Evolutionary conservation across 2,113 vertebrate genomes (phyloP), one percentile per base, ranked within the genome.

Genomic region (Piaya cayana): DNA sequence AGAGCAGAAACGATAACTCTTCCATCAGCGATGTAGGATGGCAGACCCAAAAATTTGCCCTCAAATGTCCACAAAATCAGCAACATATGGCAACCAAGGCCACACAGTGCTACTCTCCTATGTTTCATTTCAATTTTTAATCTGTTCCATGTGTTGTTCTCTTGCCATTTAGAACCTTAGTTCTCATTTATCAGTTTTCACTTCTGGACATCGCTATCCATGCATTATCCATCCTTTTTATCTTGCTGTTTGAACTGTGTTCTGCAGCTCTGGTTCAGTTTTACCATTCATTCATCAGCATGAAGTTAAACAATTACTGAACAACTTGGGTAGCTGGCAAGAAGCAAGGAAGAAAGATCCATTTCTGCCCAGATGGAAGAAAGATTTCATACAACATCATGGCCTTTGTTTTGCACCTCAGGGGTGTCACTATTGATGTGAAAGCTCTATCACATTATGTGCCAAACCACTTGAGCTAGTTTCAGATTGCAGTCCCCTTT

Each of bases 281-380:
- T 96, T 86, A 62, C 93, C 82, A 19, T 78, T 96, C 93, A 90
- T 88, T 96, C 96, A 96, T 96, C 96, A 95, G 90, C 53, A 11
- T 50, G 94, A 92, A 95, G 93, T 93, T 93, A 93, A 93, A 94
- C 72, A 94, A 93, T 96, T 86, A 84, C 90, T 71, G 64, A 92
- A 90, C 39, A 93, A 84, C 83, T 93, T 30, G 88, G 76, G 93
- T 88, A 96, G 92, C 92, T 96, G 92, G 95, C 93, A 93, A 86
- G 88, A 75, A 49, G 68, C 2, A 58, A 88, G 86, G 88, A 71
- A 93, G 88, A 77, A 71, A 80, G 88, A 95, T 97, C 86, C 69
- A 84, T 95, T 97, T 96, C 96, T 96, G 93, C 95, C 95, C 21
- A 27, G 82, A 71, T 94, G 93, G 88, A 77, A 93, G 86, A 92